Conservation (phyloP, 2,888 invertebrate genomes). For the Baccha elongata region DNA sequence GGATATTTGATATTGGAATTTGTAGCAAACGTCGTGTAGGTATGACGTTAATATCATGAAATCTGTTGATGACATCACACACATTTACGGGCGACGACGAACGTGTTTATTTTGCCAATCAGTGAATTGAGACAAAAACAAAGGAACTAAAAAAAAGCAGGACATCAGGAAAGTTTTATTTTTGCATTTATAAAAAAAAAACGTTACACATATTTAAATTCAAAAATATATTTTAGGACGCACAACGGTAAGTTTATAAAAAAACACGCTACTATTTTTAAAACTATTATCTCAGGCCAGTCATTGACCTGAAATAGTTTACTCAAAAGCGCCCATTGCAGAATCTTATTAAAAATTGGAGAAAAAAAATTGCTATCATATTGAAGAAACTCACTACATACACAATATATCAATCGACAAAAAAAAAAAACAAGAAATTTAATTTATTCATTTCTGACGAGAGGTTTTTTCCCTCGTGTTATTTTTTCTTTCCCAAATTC, state of each 20-base stretch:
- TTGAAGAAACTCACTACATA: conserved; percentile 54
- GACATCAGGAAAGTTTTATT: conserved; percentile 7
- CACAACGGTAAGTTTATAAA: conserved; percentile 3
- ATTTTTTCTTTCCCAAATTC: conserved; percentile 55
- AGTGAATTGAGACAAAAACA: conserved; percentile 43
- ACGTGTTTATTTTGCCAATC: conserved; percentile 43
- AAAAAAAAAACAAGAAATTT: conserved; percentile 66
- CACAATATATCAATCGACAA: conserved; percentile 63
- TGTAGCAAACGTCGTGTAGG: conserved; percentile 61
- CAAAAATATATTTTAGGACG: neutral
- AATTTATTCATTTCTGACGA: conserved; percentile 70
- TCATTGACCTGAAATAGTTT: conserved; percentile 65
- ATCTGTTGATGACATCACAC: conserved; percentile 73
- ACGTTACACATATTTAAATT: conserved; percentile 1
- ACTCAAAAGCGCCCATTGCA: conserved; percentile 64
- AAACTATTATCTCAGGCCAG: conserved; percentile 20
- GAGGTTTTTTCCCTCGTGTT: conserved; percentile 65
- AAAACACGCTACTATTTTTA: conserved; percentile 22
- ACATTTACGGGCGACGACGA: conserved; percentile 57
- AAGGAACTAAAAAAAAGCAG: conserved; percentile 45
- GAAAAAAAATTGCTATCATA: conserved; percentile 63
- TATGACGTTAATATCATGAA: conserved; percentile 71
- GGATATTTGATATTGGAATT: conserved; percentile 72
- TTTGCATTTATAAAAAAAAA: conserved; percentile 2
- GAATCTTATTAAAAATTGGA: conserved; percentile 65